Conservation (phyloP, 1,140 invertebrate genomes). For the Leptinotarsa defecta region DNA sequence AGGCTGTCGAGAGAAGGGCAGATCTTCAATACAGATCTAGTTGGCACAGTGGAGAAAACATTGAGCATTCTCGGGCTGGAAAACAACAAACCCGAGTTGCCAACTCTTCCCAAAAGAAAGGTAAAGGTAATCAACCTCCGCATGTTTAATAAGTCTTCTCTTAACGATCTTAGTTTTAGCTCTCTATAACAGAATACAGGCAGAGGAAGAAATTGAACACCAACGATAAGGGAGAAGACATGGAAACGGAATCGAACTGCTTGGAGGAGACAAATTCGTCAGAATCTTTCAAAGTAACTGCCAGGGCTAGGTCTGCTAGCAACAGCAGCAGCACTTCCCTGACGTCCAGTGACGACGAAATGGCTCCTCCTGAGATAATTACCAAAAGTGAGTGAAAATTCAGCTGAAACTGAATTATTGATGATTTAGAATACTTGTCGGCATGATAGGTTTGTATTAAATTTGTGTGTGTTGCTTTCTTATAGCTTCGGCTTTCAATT, state of each 20-base stretch:
- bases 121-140: constrained; percentile 42
- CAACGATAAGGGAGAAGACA: constrained; percentile 45
- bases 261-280: constrained; percentile 53
- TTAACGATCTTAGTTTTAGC: constrained; percentile 54
- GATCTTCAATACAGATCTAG: constrained; percentile 51
- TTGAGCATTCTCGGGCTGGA: constrained; percentile 53
- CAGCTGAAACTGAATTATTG: neutral
- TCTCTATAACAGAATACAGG: constrained; percentile 74
- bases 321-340: constrained; percentile 60
- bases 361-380: constrained; percentile 50
- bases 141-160: neutral
- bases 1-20: constrained; percentile 40
- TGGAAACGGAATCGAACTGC: constrained; percentile 31
- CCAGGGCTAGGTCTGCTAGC: constrained; percentile 59
- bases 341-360: constrained; percentile 61
- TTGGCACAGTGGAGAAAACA: constrained; percentile 55
- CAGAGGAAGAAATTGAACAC: constrained; percentile 65
- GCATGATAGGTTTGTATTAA: too few species aligned
- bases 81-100: constrained; percentile 39
- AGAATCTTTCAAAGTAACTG: constrained; percentile 52
- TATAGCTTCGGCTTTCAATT: constrained; percentile 61
- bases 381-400: constrained; percentile 39
- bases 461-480: neutral
- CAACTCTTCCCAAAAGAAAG: constrained; percentile 52
- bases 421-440: neutral